Conservation (phyloP, 2,797 vertebrate species). For the Hapalemur alaotrensis region DNA sequence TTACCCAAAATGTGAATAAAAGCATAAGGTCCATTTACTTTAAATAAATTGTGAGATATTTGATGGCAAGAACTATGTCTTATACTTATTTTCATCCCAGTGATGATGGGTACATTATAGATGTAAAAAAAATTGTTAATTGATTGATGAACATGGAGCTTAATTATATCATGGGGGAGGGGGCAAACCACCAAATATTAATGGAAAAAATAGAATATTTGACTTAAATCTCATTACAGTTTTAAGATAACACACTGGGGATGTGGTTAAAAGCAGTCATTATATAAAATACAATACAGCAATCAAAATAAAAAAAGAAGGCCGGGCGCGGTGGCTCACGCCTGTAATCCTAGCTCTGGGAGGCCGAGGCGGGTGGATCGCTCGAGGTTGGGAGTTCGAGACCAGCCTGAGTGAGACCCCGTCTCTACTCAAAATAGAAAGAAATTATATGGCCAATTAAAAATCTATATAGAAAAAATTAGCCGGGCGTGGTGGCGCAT, state of each 20-base stretch:
- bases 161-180: background rate
- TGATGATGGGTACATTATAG: background rate
- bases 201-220: background rate
- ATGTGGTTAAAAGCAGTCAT: constrained; percentile 3
- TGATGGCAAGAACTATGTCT: background rate
- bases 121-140: background rate
- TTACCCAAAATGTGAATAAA: constrained; percentile 17
- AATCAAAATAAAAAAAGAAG: background rate
- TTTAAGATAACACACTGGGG: constrained; percentile 25
- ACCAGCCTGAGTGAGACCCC: too few relatives aligned
- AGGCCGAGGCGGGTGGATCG: too few relatives aligned
- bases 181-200: background rate
- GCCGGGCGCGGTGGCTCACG: too few relatives aligned
- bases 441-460: too few relatives aligned
- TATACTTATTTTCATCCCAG: background rate
- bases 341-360: too few relatives aligned
- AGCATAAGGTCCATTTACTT: constrained; percentile 10
- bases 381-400: too few relatives aligned
- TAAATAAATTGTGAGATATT: constrained; percentile 5
- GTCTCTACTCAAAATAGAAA: too few relatives aligned
- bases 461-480: too few relatives aligned
- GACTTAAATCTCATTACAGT: constrained; percentile 13
- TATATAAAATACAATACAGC: background rate
- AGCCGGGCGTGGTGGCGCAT: too few relatives aligned
- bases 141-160: constrained; percentile 6